Evolutionary conservation across 2,888 invertebrate genomes (phyloP), one percentile per base, ranked within the genome.

Genomic region (Drosophila seclusa): DNA sequence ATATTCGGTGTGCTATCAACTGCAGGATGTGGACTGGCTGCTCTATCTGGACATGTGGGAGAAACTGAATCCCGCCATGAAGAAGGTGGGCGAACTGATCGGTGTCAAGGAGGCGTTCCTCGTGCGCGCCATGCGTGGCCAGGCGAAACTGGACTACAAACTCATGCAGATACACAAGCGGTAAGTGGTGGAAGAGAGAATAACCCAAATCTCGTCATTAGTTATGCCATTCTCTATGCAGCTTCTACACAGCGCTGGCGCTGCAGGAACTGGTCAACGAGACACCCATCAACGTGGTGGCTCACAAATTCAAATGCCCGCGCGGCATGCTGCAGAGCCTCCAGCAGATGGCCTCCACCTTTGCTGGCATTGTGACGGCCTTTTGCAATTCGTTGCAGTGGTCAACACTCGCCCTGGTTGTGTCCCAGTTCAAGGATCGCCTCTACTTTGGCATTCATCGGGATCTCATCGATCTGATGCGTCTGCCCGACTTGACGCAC

Each of bases 311-410:
- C 92, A 96, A 95, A 82, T 97, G 97, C 89, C 96, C 96, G 64
- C 95, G 98, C 62, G 99, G 99, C 18, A 95, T 97, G 93, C 93
- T 99, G 29, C 99, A 99, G 94, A 96, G 97, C 67, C 94, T 99
- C 34, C 99, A 99, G 93, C 98, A 99, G 92, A 96, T 97, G 66
- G 97, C 99, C 2, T 96, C 99, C 40, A 98, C 98, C 40, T 99
- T 99, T 95, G 98, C 99, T 64, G 99, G 98, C 65, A 99, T 99
- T 97, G 97, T 99, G 1, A 98, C 98, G 4, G 96, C 97, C n/a
- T 99, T 99, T 94, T 98, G 99, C 92, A 95, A 95, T 75, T 96
- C 98, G 62, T 94, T 99, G 16, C 98, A 98, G 31, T 99, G 99
- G 99, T 95, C 95, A 78, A 97, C 96, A 91, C 94, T 99, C 89